Evolutionary conservation across 35 echinoderm and acorn worm genomes (phyloP).

Genomic region (Acanthaster planci): DNA sequence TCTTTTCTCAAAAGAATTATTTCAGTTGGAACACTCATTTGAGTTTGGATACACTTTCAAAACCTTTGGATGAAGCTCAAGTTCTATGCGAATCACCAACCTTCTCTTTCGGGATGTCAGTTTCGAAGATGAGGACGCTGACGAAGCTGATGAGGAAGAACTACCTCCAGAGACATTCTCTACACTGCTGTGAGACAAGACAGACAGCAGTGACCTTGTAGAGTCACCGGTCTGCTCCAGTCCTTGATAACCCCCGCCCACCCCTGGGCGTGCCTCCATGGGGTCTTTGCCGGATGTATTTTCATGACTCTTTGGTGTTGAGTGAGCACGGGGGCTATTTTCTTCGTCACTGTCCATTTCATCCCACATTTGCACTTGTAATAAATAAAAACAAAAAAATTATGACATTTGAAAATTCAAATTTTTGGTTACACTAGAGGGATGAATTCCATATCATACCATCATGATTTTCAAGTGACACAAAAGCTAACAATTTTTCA

Average conservation of each 20-base stretch:
- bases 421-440: too few species aligned
- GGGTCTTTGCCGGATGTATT: neutral
- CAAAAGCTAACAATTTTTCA: too few species aligned
- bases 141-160: slow-evolving; percentile 24
- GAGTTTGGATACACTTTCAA: too few species aligned
- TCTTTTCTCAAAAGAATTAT: too few species aligned
- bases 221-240: slow-evolving; percentile 77
- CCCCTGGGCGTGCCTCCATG: neutral
- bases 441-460: too few species aligned
- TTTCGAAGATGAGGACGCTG: neutral
- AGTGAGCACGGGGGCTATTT: slow-evolving; percentile 26
- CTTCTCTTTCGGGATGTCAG: neutral
- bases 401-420: too few species aligned
- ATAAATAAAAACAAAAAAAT: neutral
- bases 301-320: slow-evolving; percentile 29
- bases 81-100: neutral
- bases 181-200: slow-evolving; percentile 80
- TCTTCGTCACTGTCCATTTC: slow-evolving; percentile 12
- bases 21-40: too few species aligned
- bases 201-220: slow-evolving; percentile 77
- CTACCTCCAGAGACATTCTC: slow-evolving; percentile 58
- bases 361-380: neutral
- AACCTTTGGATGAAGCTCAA: neutral
- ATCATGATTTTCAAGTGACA: too few species aligned
- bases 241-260: neutral